Evolutionary conservation across 2,797 vertebrate species (phyloP).

Genomic region (Phrynocephalus forsythii): DNA sequence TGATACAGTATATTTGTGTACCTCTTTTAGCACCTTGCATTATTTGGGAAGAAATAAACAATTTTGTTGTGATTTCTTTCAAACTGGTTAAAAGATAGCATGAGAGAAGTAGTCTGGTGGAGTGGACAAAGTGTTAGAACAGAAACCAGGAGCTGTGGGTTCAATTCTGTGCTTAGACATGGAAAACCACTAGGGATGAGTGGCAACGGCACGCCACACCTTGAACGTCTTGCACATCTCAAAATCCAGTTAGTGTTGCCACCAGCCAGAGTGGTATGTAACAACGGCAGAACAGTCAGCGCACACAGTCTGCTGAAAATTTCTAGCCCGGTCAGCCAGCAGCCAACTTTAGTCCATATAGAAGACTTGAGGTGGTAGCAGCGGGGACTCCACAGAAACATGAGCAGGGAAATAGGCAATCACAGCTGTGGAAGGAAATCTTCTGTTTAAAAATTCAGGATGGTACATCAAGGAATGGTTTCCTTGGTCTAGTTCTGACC

Average conservation of each 20-base stretch:
- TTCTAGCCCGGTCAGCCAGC: neutral
- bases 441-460: too few species aligned
- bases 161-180: too few species aligned
- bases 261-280: neutral
- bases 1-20: slow-evolving; percentile 40
- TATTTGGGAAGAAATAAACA: slow-evolving; percentile 49
- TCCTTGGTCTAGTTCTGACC: neutral
- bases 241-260: too few species aligned
- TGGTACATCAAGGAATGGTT: neutral
- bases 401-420: neutral
- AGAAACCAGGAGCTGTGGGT: too few species aligned
- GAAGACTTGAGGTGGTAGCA: neutral
- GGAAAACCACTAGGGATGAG: too few species aligned
- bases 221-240: too few species aligned
- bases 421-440: neutral
- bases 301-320: neutral
- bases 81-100: neutral
- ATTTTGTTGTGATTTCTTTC: neutral
- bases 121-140: too few species aligned
- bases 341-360: neutral
- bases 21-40: slow-evolving; percentile 3
- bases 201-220: too few species aligned
- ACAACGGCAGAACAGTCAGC: neutral
- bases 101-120: neutral
- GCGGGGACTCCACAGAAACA: neutral